phyloP scores from a whole-genome alignment of 2,113 vertebrate genomes.

The Sigmodon hispidus region DNA sequence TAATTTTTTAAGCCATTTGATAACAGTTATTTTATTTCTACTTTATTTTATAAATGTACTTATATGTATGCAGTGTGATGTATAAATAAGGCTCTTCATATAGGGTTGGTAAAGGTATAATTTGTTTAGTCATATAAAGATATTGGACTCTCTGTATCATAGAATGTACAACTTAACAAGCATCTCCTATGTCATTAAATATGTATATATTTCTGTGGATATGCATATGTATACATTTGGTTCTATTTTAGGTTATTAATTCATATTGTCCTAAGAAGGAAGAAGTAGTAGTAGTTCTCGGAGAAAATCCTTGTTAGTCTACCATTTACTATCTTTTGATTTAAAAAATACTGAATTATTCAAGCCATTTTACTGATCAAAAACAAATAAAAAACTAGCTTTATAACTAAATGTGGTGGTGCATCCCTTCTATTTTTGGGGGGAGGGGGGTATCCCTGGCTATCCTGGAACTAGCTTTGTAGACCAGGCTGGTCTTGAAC shows the following conservation, averaged over 20 bases:
- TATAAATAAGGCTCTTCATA: slow-evolving; percentile 19
- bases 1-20: background rate
- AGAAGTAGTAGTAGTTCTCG: slow-evolving; percentile 3
- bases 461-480: background rate
- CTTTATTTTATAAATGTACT: background rate
- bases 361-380: slow-evolving; percentile 37
- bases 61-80: background rate
- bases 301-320: slow-evolving; percentile 1
- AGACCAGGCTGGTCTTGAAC: background rate
- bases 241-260: background rate
- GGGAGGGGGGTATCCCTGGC: background rate
- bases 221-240: background rate
- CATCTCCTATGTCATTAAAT: background rate
- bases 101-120: slow-evolving; percentile 31
- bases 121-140: background rate
- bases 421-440: no score
- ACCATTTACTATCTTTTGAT: slow-evolving; percentile 7
- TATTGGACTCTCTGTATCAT: background rate
- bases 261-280: slow-evolving; percentile 3
- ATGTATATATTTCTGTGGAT: background rate
- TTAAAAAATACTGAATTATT: slow-evolving; percentile 38
- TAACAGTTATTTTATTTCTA: slow-evolving; percentile 46
- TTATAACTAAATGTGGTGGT: background rate
- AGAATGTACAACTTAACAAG: background rate
- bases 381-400: background rate